Conservation (phyloP, 2,888 invertebrate species). For the Nomada lathburiana region DNA sequence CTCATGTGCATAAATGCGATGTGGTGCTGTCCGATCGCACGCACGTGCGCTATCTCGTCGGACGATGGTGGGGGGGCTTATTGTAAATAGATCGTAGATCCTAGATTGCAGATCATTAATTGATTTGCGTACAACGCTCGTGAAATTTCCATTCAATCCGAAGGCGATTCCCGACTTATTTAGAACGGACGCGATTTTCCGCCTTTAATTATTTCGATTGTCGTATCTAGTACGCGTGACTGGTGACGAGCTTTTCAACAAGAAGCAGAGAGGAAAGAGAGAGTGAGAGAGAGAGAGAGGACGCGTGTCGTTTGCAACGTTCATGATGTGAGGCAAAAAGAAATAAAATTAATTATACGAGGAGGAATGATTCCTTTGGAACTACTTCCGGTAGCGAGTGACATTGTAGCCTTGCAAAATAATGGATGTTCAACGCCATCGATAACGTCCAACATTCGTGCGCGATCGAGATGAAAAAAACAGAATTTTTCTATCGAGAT, state of each 20-base stretch:
- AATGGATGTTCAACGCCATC: background rate
- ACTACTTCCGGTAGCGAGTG: background rate
- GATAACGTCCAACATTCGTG: slow-evolving; percentile 15
- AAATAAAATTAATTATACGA: background rate
- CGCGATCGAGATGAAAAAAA: background rate
- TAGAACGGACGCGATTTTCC: background rate
- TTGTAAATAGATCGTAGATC: slow-evolving; percentile 38
- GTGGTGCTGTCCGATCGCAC: slow-evolving; percentile 46
- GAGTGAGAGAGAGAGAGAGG: no score
- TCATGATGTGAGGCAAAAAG: background rate
- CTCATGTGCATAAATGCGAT: slow-evolving; percentile 56
- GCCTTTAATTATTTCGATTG: background rate
- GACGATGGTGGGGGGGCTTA: slow-evolving; percentile 41
- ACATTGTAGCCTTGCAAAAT: background rate
- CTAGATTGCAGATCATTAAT: slow-evolving; percentile 53
- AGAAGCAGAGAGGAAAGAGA: background rate
- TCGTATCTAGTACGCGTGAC: background rate
- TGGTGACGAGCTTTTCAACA: background rate
- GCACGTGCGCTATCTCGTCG: slow-evolving; percentile 68
- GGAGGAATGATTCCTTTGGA: background rate
- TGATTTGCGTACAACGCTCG: slow-evolving; percentile 34
- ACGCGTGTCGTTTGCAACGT: background rate
- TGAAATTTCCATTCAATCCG: slow-evolving; percentile 2
- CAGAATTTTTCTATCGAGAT: background rate
- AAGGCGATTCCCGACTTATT: background rate